phyloP scores from a whole-genome alignment of 2,797 vertebrate species.

The Myripristis murdjan region DNA sequence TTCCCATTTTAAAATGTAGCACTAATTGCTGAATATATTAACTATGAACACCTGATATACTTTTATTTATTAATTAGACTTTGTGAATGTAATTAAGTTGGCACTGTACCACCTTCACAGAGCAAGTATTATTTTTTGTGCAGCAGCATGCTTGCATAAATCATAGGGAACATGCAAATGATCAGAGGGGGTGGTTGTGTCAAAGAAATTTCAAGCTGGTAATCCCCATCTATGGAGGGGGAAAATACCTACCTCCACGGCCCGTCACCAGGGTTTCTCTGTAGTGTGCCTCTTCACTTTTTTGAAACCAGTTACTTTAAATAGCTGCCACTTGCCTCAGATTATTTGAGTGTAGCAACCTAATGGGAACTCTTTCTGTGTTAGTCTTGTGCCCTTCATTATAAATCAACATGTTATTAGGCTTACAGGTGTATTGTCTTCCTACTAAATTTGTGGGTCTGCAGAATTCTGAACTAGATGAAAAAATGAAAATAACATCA shows the following conservation, averaged over 20 bases:
- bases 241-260: too few relatives aligned
- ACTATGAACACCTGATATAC: too few relatives aligned
- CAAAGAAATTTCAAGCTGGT: too few relatives aligned
- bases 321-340: background rate
- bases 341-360: background rate
- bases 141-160: background rate
- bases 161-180: background rate
- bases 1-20: too few relatives aligned
- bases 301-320: background rate
- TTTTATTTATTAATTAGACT: too few relatives aligned
- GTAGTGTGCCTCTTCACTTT: background rate
- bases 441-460: background rate
- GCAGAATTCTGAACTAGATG: background rate
- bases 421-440: conserved; percentile 20
- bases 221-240: too few relatives aligned
- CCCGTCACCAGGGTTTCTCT: background rate
- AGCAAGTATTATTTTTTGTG: background rate
- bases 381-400: conserved; percentile 15
- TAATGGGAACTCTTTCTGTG: background rate
- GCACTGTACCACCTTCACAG: too few relatives aligned
- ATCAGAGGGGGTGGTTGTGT: background rate
- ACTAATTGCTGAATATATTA: too few relatives aligned
- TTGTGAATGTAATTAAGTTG: too few relatives aligned
- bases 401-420: background rate
- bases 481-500: background rate